Evolutionary conservation across 2,797 vertebrate species (phyloP).

Genomic region (Centropyge bicolor): DNA sequence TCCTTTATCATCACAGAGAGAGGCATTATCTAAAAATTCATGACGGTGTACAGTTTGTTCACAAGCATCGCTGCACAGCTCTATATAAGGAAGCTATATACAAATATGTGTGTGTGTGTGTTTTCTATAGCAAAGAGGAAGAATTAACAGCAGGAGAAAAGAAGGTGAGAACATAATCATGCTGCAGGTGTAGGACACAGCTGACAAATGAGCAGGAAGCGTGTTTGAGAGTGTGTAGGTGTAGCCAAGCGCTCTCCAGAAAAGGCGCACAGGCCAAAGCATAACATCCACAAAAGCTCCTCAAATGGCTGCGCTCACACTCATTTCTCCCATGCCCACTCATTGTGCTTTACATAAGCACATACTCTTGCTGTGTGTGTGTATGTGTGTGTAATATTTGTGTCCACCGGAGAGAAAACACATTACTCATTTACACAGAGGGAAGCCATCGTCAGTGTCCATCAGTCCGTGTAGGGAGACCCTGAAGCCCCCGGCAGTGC

Average conservation of each 20-base stretch:
- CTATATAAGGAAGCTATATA: neutral
- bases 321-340: slow-evolving; percentile 77
- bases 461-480: slow-evolving; percentile 62
- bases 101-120: neutral
- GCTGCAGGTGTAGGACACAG: slow-evolving; percentile 67
- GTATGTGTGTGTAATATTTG: slow-evolving; percentile 13
- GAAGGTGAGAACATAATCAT: slow-evolving; percentile 38
- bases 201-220: slow-evolving; percentile 74
- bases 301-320: slow-evolving; percentile 74
- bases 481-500: slow-evolving; percentile 61
- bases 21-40: neutral
- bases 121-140: slow-evolving; percentile 19
- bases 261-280: slow-evolving; percentile 60
- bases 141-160: slow-evolving; percentile 42
- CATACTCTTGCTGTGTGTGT: slow-evolving; percentile 28
- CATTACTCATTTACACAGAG: slow-evolving; percentile 73
- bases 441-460: slow-evolving; percentile 67
- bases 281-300: slow-evolving; percentile 71
- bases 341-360: slow-evolving; percentile 79
- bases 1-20: slow-evolving; percentile 5
- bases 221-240: slow-evolving; percentile 73
- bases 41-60: neutral
- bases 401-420: slow-evolving; percentile 57
- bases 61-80: slow-evolving; percentile 1
- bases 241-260: slow-evolving; percentile 63